Evolutionary conservation across 1,140 invertebrate species (phyloP).

Genomic region (Antheraea pernyi): DNA sequence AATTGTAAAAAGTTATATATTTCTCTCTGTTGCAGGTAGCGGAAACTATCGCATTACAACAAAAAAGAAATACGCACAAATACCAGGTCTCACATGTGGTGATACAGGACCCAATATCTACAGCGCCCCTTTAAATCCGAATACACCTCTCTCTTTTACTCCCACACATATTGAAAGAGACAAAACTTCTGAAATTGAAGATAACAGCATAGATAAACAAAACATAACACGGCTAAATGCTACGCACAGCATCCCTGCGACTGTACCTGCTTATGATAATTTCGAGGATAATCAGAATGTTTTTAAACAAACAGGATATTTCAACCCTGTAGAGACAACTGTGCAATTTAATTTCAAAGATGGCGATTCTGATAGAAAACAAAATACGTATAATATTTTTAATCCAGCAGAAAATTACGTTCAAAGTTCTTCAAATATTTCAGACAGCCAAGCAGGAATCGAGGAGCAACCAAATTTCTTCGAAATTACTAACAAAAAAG

Average conservation of each 20-base stretch:
- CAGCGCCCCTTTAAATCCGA: background rate
- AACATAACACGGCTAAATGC: background rate
- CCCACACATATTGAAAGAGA: background rate
- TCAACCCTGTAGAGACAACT: background rate
- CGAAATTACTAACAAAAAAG: background rate
- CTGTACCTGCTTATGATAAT: background rate
- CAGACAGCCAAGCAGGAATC: background rate
- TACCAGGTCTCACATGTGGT: slow-evolving; percentile 73
- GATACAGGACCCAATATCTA: background rate
- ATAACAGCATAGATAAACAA: background rate
- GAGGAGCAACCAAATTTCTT: background rate
- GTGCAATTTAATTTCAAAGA: background rate
- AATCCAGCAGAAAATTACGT: background rate
- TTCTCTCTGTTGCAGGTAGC: slow-evolving; percentile 57
- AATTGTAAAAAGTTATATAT: background rate
- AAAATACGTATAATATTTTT: background rate
- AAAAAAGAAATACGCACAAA: slow-evolving; percentile 81
- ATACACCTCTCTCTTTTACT: slow-evolving; percentile 2
- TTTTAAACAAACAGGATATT: background rate
- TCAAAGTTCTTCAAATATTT: background rate
- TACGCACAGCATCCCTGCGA: too few relatives aligned
- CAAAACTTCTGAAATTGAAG: background rate
- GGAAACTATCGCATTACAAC: slow-evolving; percentile 77
- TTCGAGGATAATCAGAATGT: background rate
- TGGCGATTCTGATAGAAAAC: background rate